These are phyloP conservation scores for Metaphire vulgaris DNA, from an alignment of 1,140 invertebrate genomes.

Conservation along the genomic window DNA sequence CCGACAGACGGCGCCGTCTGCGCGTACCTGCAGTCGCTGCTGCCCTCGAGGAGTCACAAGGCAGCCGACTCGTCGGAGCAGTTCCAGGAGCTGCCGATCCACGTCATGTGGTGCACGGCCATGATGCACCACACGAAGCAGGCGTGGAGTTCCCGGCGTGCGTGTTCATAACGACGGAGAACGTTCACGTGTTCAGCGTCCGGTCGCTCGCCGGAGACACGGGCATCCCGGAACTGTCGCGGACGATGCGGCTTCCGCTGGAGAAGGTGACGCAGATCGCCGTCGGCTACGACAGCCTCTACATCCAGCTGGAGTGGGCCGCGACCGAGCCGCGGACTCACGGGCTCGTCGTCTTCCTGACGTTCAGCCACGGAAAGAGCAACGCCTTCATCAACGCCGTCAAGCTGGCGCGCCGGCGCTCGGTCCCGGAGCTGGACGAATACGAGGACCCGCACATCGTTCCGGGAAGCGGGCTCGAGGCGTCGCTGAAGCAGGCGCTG, in stretches of 20 bases:
- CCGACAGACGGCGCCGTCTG: slow-evolving; percentile 25
- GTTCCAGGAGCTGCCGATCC: slow-evolving; percentile 22
- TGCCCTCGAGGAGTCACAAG: background rate
- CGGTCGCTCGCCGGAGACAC: slow-evolving; percentile 30
- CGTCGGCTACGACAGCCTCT: slow-evolving; percentile 41
- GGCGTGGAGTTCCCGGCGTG: slow-evolving; percentile 37
- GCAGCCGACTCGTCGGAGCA: background rate
- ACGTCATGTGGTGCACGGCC: slow-evolving; percentile 44
- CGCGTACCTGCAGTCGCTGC: slow-evolving; percentile 15
- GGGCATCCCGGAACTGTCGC: slow-evolving; percentile 34
- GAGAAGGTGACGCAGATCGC: slow-evolving; percentile 44
- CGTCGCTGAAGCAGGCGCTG: slow-evolving; percentile 13
- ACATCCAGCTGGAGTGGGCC: slow-evolving; percentile 43
- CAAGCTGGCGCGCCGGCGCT: slow-evolving; percentile 23
- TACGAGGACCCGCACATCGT: slow-evolving; percentile 29
- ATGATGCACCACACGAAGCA: slow-evolving; percentile 36
- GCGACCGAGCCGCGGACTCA: slow-evolving; percentile 38
- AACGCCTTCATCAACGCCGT: slow-evolving; percentile 34
- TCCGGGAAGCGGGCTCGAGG: slow-evolving; percentile 1
- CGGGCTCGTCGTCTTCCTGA: slow-evolving; percentile 43
- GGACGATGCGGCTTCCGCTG: slow-evolving; percentile 34
- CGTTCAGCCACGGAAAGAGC: slow-evolving; percentile 35
- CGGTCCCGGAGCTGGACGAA: slow-evolving; percentile 17
- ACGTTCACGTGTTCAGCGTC: slow-evolving; percentile 42
- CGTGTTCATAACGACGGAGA: slow-evolving; percentile 41